Evolutionary conservation across 1,140 invertebrate species (phyloP).

Genomic region (Andrena cerasifolii): DNA sequence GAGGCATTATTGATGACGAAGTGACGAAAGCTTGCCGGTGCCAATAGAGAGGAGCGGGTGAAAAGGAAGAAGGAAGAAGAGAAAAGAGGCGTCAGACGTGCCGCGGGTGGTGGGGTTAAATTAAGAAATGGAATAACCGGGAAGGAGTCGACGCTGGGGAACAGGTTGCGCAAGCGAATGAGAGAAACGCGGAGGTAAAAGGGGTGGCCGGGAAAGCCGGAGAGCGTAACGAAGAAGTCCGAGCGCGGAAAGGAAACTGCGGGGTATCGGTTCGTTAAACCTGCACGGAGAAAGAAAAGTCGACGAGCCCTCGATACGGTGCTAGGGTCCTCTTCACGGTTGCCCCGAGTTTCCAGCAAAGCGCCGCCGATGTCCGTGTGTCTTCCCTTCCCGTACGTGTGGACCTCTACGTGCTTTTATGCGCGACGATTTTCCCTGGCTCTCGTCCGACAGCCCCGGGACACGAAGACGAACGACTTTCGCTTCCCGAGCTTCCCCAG

Average conservation of each 20-base stretch:
- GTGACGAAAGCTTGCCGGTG: background rate
- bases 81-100: background rate
- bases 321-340: background rate
- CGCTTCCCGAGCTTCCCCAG: background rate
- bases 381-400: background rate
- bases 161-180: constrained; percentile 19
- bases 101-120: constrained; percentile 11
- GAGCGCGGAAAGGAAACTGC: constrained; percentile 47
- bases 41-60: background rate
- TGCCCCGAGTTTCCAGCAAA: background rate
- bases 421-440: background rate
- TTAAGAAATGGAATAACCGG: constrained; percentile 59
- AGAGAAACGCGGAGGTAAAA: constrained; percentile 46
- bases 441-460: background rate
- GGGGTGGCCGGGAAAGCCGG: constrained; percentile 13
- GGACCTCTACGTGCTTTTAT: background rate
- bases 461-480: background rate
- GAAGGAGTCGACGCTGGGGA: constrained; percentile 35
- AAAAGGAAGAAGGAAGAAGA: no score
- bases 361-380: background rate
- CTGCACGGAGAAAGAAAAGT: constrained; percentile 49
- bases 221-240: constrained; percentile 27
- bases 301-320: constrained; percentile 7
- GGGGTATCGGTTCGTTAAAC: constrained; percentile 66
- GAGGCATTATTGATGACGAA: background rate